Evolutionary conservation across 2,113 vertebrate genomes (phyloP), one percentile per base, ranked within the genome.

Genomic region (Cyrtonyx montezumae): DNA sequence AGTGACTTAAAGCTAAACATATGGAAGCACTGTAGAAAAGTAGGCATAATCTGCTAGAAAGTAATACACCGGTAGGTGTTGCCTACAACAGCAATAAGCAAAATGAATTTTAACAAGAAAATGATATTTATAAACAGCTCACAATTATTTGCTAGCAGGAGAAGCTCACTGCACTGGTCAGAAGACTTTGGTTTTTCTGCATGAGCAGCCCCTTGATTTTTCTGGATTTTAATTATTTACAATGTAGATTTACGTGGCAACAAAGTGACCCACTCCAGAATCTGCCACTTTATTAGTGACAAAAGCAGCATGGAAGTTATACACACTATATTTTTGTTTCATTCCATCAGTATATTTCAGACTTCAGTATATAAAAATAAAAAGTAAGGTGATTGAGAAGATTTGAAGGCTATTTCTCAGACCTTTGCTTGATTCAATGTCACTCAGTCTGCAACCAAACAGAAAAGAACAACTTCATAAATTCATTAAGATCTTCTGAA

Each of bases 211-310:
- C 74, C 86, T 55, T 67, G 73, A 2, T 91, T 92, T 83, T 85
- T 58, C 63, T 92, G 61, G 67, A 92, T 81, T 91, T 91, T 91
- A 86, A 55, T 83, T 88, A 69, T 94, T 93, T 95, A 84, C 65
- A 90, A 62, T 87, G 42, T 11, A 78, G 67, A 14, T 11, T 5
- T 42, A 17, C 36, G 87, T 92, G 76, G 84, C 80, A 86, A 61
- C 7, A 34, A 65, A 70, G 68, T 63, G 63, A 79, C 37, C 53
- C 86, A 53, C n/a, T 94, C 68, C 43, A 91, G 56, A 93, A 67
- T 94, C 95, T 96, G 79, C 86, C 62, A 43, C 67, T 13, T 5
- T 80, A 40, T 93, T 75, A 92, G 78, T 58, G 83, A 92, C 74
- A 94, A 78, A 94, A 79, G 53, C 22, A 91, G 42, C 34, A 79